Base-by-base conservation (phyloP, 2,797 vertebrate species). In the Gymnothorax javanicus region DNA sequence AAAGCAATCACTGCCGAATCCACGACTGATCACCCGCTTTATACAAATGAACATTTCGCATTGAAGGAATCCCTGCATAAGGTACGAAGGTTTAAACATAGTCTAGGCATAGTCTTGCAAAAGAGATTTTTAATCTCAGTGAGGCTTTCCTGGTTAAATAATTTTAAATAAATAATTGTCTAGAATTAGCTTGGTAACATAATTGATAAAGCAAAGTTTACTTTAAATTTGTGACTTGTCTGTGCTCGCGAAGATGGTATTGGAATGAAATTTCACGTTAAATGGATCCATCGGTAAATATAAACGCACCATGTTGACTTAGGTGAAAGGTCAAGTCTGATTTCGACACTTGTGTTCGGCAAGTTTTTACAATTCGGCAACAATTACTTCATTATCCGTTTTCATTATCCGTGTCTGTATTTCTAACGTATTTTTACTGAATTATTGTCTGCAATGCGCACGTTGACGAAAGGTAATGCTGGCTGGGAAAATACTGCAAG, bases 31-130 rank as follows among this genome's bases (percentile, higher is more conserved):
- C 92, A 92, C 87, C 57, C 91, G 82, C 86, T 95, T 82, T 96
- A 95, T 90, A 93, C 88, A 0, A 89, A 87, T 67, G 94, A 96
- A 89, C 94, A 96, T 88, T 90, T 89, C 87, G 93, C 95, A 4
- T 56, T 96, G 75, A 94, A 96, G 90, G 92, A 92, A 33, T 93
- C 94, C 23, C 94, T 97, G 85, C 91, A 91, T 88, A 97, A 97
- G 96, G 96, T 96, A 97, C 4, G 75, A 81, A 0, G 43, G 52
- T 52, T 62, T 43, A 20, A 27, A 62, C 20, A 81, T 23, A 9
- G n/a, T 23, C 50, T 54, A 8, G 64, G 33, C 33, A n/a, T n/a
- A n/a, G n/a, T n/a, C n/a, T n/a, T n/a, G n/a, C n/a, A n/a, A n/a
- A n/a, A n/a, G n/a, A n/a, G n/a, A n/a, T n/a, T n/a, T n/a, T n/a